phyloP scores from a whole-genome alignment of 2,113 vertebrate species.

The Poecilia latipinna region DNA sequence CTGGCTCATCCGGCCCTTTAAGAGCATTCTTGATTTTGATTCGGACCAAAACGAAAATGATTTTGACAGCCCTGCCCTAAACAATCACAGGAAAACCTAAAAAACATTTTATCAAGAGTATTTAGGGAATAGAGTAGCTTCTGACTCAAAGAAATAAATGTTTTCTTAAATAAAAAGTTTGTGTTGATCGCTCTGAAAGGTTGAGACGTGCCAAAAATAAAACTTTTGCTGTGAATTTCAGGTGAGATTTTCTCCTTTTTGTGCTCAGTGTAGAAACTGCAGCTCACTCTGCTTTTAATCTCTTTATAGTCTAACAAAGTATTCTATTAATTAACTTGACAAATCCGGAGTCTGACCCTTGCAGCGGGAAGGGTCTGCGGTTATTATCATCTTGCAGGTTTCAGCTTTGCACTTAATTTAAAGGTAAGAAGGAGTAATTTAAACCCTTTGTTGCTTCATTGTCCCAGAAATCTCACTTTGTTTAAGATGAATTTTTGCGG shows the following conservation, averaged over 20 bases:
- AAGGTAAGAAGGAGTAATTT: background rate
- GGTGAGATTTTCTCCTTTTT: background rate
- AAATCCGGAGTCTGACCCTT: constrained; percentile 7
- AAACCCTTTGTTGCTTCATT: constrained; percentile 5
- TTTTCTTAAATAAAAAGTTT: no score
- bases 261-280: background rate
- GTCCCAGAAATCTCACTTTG: background rate
- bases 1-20: no score
- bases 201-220: no score
- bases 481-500: constrained; percentile 7
- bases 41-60: no score
- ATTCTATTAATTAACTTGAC: constrained; percentile 16
- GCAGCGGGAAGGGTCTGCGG: background rate
- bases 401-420: constrained; percentile 8
- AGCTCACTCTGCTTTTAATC: background rate
- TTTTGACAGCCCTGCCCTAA: no score
- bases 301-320: constrained; percentile 6
- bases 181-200: no score
- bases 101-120: no score
- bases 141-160: no score
- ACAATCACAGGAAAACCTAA: no score
- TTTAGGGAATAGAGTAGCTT: no score
- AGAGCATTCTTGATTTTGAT: no score
- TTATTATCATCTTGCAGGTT: background rate
- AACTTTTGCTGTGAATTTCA: background rate